Conservation (phyloP, 2,888 invertebrate genomes). For the Tolmerus cingulatus region DNA sequence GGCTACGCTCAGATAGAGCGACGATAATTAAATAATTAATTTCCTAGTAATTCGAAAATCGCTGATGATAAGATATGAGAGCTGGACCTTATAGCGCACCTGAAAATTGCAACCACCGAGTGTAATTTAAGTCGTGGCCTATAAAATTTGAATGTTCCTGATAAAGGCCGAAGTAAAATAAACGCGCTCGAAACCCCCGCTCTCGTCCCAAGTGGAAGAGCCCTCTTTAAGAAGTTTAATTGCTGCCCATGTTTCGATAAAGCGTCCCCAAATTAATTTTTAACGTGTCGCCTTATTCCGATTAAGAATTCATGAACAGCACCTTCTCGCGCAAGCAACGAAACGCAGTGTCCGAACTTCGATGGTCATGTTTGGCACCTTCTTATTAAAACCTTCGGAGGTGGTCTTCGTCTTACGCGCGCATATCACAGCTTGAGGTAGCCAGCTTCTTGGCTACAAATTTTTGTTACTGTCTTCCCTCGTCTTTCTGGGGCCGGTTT, state of each 20-base stretch:
- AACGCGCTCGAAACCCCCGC: background rate
- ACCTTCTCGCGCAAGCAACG: background rate
- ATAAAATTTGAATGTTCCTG: constrained; percentile 3
- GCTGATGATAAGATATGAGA: background rate
- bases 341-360: constrained; percentile 27
- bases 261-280: constrained; percentile 47
- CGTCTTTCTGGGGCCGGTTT: background rate
- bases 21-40: too few species aligned
- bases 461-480: background rate
- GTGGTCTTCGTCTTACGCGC: constrained; percentile 37
- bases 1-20: background rate
- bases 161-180: background rate
- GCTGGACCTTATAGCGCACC: background rate
- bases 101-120: background rate
- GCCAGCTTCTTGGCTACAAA: constrained; percentile 16
- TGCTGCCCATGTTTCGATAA: constrained; percentile 47
- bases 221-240: constrained; percentile 42
- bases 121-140: background rate
- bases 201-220: background rate
- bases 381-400: constrained; percentile 7
- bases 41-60: background rate
- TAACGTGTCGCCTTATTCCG: constrained; percentile 46
- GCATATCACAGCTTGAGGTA: background rate
- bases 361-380: constrained; percentile 41
- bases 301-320: constrained; percentile 45